These are phyloP conservation scores for Gymnobelideus leadbeateri DNA, from an alignment of 2,113 vertebrate species.

Conservation along the genomic window DNA sequence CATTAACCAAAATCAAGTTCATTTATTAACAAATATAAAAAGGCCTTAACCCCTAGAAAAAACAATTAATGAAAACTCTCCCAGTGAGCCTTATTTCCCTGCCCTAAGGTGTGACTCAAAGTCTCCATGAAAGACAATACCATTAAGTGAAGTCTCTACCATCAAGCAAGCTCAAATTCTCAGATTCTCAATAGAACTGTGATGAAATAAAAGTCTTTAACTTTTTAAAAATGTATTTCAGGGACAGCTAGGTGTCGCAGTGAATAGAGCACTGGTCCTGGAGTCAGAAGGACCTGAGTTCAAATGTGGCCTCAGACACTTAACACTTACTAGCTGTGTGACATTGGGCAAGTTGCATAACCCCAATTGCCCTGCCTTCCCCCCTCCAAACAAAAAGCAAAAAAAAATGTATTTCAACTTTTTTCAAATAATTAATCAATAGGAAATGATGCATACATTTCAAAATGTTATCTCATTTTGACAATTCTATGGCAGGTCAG, in stretches of 20 bases:
- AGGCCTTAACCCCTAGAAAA: background rate
- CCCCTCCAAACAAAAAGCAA: no score
- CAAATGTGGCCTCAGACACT: no score
- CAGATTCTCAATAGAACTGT: background rate
- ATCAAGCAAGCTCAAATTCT: background rate
- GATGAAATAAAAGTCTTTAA: background rate
- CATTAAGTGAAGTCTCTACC: background rate
- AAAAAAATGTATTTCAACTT: conserved; percentile 3
- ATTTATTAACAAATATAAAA: background rate
- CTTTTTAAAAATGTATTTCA: no score
- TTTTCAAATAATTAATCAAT: conserved; percentile 19
- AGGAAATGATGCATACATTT: conserved; percentile 40
- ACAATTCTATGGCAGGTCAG: conserved; percentile 9
- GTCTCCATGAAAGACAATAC: background rate
- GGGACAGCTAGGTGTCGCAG: no score
- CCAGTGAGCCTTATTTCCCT: background rate
- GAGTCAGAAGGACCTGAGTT: no score
- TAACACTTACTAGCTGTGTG: no score
- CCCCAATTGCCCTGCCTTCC: no score
- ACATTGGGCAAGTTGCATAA: no score
- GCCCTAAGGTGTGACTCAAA: background rate
- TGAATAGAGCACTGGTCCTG: no score
- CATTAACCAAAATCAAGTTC: background rate
- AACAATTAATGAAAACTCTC: background rate
- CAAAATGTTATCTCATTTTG: conserved; percentile 37